Base-by-base conservation (phyloP, 2,888 invertebrate species). In the Digitonthophagus gazella region DNA sequence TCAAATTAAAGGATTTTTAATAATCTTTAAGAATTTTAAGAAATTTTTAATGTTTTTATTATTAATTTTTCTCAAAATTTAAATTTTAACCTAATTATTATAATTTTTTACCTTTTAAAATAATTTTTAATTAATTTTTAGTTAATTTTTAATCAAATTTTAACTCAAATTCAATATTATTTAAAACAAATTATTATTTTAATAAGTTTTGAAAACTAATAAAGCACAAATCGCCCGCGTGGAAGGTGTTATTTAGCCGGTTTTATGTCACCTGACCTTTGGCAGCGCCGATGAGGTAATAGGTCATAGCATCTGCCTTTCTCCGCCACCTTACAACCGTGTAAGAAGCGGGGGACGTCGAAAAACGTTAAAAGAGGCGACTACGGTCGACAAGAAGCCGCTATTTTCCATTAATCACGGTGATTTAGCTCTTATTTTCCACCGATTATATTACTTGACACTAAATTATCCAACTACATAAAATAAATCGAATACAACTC, bases 241-340 rank as follows among this genome's bases (percentile, higher is more conserved):
- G 58, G 64, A 61, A 65, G 67, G 63, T 57, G 70, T 70, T 70
- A 70, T 67, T 70, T 67, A 70, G 70, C 22, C 15, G 58, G 65
- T 67, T 70, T 67, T 67, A 75, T 71, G 71, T 72, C 74, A 74
- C 73, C 74, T 75, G 73, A 75, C 75, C 74, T 74, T 75, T 75
- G 67, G 69, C 67, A 67, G 63, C 54, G 16, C 66, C 65, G 61
- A 69, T 75, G 75, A 75, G 74, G 75, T 74, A 75, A 75, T 75
- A 75, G 75, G 75, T 75, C 72, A 75, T 70, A 67, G 71, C 74
- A 73, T 75, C 75, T 75, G 73, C 74, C 75, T 75, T 75, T 75
- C 75, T 71, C 73, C 70, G 69, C 65, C 72, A 72, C 64, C 28
- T 61, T 61, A 61, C 8, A 44, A 44, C 8, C 28, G 28, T 5